These are phyloP conservation scores for Manacus vitellinus DNA, from an alignment of 2,113 vertebrate species.

Conservation along the genomic window DNA sequence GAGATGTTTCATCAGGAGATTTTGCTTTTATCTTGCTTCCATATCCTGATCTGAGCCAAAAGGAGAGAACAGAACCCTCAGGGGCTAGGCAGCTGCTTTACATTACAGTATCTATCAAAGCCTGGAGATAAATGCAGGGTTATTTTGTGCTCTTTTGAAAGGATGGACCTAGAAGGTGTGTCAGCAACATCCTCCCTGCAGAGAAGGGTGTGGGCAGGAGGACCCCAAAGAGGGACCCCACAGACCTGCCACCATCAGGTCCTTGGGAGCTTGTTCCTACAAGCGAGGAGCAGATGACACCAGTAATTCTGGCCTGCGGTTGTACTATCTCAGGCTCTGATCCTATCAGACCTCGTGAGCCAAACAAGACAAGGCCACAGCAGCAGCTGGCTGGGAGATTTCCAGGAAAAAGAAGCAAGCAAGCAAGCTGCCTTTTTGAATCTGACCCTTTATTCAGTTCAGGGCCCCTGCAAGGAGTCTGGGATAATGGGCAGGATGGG, in stretches of 20 bases:
- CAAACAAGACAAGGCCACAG: background rate
- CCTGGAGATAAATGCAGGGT: background rate
- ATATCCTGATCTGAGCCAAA: background rate
- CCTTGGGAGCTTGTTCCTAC: background rate
- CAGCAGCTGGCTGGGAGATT: slow-evolving; percentile 60
- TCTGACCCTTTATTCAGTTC: background rate
- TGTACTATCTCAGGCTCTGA: background rate
- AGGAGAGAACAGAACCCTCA: background rate
- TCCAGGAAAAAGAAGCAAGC: slow-evolving; percentile 40
- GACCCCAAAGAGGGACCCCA: background rate
- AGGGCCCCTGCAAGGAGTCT: background rate
- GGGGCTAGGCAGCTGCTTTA: slow-evolving; percentile 18
- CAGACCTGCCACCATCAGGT: background rate
- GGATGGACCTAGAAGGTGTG: background rate
- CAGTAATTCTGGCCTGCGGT: background rate
- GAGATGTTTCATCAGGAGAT: background rate
- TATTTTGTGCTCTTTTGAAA: background rate
- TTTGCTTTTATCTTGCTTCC: background rate
- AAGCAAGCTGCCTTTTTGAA: background rate
- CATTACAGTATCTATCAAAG: background rate
- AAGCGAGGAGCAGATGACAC: background rate
- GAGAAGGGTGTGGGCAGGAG: background rate
- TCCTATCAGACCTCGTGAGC: slow-evolving; percentile 24
- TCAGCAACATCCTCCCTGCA: background rate
- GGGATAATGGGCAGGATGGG: background rate